A percentile compares a stretch with the other conserved stretches of the same genome.
phyloP scores from a whole-genome alignment of 1,140 invertebrate species.

The Ctenoplectra terminalis region DNA sequence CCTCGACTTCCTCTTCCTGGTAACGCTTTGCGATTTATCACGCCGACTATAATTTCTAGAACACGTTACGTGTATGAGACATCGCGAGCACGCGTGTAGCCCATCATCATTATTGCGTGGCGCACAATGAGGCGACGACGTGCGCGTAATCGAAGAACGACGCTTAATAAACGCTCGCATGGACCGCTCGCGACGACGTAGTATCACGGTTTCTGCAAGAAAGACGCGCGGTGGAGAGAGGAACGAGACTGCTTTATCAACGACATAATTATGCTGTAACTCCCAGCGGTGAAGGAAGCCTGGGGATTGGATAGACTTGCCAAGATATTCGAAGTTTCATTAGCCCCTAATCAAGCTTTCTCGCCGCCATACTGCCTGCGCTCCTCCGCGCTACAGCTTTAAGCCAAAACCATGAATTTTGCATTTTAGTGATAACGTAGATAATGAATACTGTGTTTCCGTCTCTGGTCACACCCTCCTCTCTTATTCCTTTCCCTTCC shows the following conservation, averaged over 20 bases:
- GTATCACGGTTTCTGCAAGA: slow-evolving; percentile 4
- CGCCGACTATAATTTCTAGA: neutral
- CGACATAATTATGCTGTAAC: slow-evolving; percentile 74
- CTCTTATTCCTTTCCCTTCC: neutral
- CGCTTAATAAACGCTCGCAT: slow-evolving; percentile 53
- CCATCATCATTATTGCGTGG: neutral
- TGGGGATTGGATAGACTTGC: slow-evolving; percentile 64
- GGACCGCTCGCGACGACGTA: neutral
- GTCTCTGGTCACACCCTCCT: neutral
- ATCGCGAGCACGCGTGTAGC: neutral
- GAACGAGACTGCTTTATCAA: slow-evolving; percentile 58
- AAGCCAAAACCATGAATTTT: slow-evolving; percentile 30
- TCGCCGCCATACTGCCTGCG: slow-evolving; percentile 14
- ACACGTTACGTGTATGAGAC: neutral
- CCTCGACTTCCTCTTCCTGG: neutral
- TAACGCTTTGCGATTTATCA: neutral
- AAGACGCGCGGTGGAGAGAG: neutral
- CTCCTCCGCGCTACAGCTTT: neutral
- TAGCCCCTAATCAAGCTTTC: slow-evolving; percentile 70
- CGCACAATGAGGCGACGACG: slow-evolving; percentile 24
- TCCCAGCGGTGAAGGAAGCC: slow-evolving; percentile 52
- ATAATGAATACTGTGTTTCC: slow-evolving; percentile 17
- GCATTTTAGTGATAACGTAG: slow-evolving; percentile 29
- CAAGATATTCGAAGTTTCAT: slow-evolving; percentile 75
- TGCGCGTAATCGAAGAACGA: slow-evolving; percentile 34